phyloP scores from a whole-genome alignment of 2,797 vertebrate species.

The Diglossa cyanea region DNA sequence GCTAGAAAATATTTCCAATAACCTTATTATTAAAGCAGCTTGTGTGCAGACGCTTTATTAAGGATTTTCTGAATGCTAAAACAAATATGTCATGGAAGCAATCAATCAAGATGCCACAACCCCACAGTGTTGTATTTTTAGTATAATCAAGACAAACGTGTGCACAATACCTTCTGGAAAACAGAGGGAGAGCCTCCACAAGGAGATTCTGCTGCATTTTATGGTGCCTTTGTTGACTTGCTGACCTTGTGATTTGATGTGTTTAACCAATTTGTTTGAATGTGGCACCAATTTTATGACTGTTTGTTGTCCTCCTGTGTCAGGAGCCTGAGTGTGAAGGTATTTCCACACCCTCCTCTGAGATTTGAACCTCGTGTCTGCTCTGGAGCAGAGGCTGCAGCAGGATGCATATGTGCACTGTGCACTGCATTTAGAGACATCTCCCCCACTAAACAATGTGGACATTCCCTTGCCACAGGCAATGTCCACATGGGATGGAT shows the following conservation, averaged over 20 bases:
- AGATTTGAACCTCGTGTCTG: neutral
- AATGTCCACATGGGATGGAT: neutral
- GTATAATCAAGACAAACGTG: slow-evolving; percentile 54
- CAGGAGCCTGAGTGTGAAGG: neutral
- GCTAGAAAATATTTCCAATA: slow-evolving; percentile 64
- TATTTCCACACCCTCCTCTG: neutral
- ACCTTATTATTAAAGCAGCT: slow-evolving; percentile 65
- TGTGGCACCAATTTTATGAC: neutral
- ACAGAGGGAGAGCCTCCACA: neutral
- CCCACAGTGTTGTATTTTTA: neutral
- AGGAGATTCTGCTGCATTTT: neutral
- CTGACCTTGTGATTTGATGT: neutral
- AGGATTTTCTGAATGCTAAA: slow-evolving; percentile 59
- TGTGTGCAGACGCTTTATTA: slow-evolving; percentile 63
- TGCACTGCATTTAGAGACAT: neutral
- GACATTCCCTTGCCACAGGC: neutral
- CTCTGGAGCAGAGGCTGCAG: neutral
- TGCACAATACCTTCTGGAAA: neutral
- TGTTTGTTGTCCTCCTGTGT: neutral
- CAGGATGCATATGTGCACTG: neutral
- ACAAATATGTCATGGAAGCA: slow-evolving; percentile 57
- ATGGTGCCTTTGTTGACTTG: neutral
- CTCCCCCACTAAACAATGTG: neutral
- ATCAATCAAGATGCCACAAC: slow-evolving; percentile 61
- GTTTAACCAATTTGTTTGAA: neutral